Base-by-base conservation (phyloP, 1,140 invertebrate genomes). In the Telenomus remus region DNA sequence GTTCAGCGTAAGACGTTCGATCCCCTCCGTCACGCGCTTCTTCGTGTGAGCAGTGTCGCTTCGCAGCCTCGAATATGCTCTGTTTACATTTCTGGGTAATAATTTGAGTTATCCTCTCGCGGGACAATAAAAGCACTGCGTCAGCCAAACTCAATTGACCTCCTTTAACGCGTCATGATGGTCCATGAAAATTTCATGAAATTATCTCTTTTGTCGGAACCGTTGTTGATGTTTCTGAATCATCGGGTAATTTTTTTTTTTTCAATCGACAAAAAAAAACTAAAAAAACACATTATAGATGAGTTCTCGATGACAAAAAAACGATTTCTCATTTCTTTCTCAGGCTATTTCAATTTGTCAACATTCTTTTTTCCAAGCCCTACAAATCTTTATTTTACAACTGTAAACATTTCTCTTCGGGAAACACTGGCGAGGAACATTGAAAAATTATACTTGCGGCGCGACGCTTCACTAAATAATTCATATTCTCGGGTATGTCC, bases 401-500 rank as follows among this genome's bases (percentile, higher is more conserved):
- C 19, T 27, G 19, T 27, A 27, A 3, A 27, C 19, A 27, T 27
- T 27, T 27, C 6, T 27, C 19, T 27, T 27, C 6, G 19, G 1
- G 19, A 6, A 6, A 27, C 19, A n/a, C n/a, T n/a, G 19, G 19
- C 19, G 37, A 39, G 37, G 37, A 39, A 39, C 9, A 39, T 39
- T 39, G 37, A 11, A 39, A 9, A 39, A 39, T 39, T 9, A n/a
- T 39, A 43, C 42, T 27, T 61, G 50, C 19, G 33, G 61, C 48
- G 27, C 37, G 44, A 64, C 42, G 56, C 16, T 39, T 50, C 53
- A 47, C 42, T 74, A 68, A 74, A 68, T 74, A 74, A 68, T 75
- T 74, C 64, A 64, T 64, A 75, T 48, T 12, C 19, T 60, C 47
- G 54, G n/a, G 63, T 63, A 56, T 75, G 64, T 75, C 64, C 57